Evolutionary conservation across 2,113 vertebrate genomes (phyloP).

Genomic region (Corythornis madagascariensis): DNA sequence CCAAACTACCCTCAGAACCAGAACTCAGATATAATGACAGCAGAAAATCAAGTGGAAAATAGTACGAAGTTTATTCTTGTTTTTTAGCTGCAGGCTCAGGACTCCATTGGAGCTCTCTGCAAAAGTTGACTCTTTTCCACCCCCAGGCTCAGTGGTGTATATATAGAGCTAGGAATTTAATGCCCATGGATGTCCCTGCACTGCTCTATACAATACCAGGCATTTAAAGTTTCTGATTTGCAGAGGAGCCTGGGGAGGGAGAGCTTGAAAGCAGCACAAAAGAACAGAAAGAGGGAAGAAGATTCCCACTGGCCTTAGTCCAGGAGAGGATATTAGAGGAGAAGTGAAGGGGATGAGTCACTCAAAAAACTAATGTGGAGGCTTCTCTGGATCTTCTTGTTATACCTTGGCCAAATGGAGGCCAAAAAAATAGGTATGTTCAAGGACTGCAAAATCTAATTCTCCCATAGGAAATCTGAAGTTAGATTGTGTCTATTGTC

Average conservation of each 20-base stretch:
- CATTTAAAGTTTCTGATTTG: not conserved
- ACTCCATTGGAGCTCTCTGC: not conserved
- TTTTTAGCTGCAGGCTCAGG: not conserved
- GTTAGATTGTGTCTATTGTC: not conserved
- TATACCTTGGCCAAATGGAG: not conserved
- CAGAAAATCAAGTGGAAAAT: not conserved
- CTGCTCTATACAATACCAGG: rapidly evolving
- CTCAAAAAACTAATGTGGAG: not conserved
- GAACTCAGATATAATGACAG: not conserved
- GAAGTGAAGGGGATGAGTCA: not conserved
- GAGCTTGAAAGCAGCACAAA: not conserved
- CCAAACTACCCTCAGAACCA: not conserved
- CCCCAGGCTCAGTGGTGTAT: not conserved
- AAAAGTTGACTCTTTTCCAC: not conserved
- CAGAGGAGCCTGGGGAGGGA: not conserved
- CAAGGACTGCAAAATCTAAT: not conserved
- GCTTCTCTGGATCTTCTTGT: not conserved
- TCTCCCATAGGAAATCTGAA: not conserved
- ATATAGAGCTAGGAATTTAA: not conserved
- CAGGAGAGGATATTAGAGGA: not conserved
- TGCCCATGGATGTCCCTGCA: not conserved
- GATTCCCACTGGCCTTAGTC: not conserved
- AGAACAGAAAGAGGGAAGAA: not conserved
- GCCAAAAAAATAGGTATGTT: not conserved
- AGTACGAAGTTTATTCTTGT: not conserved